Percentiles rank a stretch among this genome's conserved stretches.
phyloP scores from a whole-genome alignment of 2,113 vertebrate species.

The Cyanistes caeruleus region DNA sequence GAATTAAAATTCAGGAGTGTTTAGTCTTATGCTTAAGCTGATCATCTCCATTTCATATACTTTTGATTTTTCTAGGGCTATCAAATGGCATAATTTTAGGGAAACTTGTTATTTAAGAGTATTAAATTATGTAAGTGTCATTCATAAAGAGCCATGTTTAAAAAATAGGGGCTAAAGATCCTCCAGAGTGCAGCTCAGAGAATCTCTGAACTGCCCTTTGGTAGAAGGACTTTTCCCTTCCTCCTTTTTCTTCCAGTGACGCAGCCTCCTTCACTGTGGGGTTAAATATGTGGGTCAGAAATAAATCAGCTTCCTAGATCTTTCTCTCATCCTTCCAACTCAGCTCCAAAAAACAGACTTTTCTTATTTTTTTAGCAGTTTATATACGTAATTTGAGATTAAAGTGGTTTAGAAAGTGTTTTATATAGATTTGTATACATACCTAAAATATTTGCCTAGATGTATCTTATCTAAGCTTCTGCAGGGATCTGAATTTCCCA shows the following conservation, averaged over 20 bases:
- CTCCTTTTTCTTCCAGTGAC: neutral
- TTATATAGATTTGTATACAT: slow-evolving; percentile 62
- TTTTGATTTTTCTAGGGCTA: neutral
- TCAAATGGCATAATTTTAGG: neutral
- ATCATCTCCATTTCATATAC: neutral
- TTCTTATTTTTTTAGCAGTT: neutral
- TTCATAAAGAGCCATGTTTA: neutral
- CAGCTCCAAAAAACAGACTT: neutral
- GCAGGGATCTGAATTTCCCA: slow-evolving; percentile 39
- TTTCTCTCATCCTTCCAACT: neutral
- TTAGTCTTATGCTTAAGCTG: neutral
- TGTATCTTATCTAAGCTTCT: slow-evolving; percentile 62
- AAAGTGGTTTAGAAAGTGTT: slow-evolving; percentile 27
- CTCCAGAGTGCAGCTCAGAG: neutral
- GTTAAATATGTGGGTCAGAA: neutral
- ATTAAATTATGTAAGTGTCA: neutral
- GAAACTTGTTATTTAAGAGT: neutral
- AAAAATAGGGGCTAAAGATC: neutral
- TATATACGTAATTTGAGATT: neutral
- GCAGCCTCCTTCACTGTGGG: neutral
- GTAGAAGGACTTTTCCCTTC: neutral
- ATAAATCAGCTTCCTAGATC: neutral
- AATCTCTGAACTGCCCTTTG: neutral
- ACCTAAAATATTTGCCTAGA: slow-evolving; percentile 42
- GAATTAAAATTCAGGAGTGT: neutral